A percentile compares a stretch with the other conserved stretches of the same genome.
Conservation (phyloP, 2,113 vertebrate species). For the Carassius auratus region DNA sequence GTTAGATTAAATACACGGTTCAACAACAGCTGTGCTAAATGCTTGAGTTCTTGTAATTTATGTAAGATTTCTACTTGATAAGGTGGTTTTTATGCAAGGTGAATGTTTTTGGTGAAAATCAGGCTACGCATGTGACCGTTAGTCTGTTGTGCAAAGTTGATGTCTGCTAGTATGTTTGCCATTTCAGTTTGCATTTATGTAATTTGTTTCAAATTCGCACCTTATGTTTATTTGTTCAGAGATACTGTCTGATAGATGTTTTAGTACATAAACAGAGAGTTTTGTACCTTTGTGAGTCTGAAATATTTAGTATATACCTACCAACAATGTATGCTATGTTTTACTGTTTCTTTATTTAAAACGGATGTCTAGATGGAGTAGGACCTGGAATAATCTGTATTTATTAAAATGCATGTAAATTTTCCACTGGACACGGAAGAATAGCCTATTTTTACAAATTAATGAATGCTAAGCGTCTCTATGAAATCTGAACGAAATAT, state of each 20-base stretch:
- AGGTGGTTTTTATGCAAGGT: conserved; percentile 14
- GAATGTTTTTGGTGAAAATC: background rate
- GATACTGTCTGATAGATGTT: background rate
- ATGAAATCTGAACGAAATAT: conserved; percentile 46
- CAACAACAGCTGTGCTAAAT: background rate
- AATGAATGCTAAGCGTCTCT: conserved; percentile 21
- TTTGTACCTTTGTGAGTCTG: background rate
- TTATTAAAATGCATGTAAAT: conserved; percentile 41
- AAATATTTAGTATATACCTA: background rate
- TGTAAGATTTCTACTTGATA: background rate
- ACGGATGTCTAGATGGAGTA: background rate
- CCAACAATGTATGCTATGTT: background rate
- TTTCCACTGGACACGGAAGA: conserved; percentile 46
- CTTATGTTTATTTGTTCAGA: conserved; percentile 9
- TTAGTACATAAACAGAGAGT: background rate
- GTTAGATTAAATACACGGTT: background rate
- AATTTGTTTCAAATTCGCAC: background rate
- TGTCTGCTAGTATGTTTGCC: background rate
- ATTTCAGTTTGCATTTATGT: conserved; percentile 15
- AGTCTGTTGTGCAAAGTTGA: background rate
- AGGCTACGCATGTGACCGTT: background rate
- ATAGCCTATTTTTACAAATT: conserved; percentile 49
- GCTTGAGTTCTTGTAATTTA: conserved; percentile 13
- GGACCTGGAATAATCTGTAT: background rate
- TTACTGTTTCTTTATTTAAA: conserved; percentile 2